Conservation (phyloP, 2,113 vertebrate genomes). For the Pseudorectes ferrugineus region DNA sequence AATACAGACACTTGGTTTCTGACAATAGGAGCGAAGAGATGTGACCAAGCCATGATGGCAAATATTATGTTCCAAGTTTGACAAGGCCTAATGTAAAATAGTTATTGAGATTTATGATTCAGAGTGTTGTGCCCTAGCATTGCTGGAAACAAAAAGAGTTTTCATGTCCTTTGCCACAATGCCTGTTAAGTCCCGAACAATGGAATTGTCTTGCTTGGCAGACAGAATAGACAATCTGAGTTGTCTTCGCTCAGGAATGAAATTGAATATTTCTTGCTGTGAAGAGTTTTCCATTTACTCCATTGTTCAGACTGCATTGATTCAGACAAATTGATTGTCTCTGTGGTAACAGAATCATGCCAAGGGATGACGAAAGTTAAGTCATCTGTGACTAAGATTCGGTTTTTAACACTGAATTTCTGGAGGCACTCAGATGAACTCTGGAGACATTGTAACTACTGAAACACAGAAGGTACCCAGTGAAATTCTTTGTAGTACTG, state of each 20-base stretch:
- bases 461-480: not conserved
- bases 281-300: constrained; percentile 12
- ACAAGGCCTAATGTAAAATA: not conserved
- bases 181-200: not conserved
- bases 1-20: not conserved
- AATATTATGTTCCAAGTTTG: not conserved
- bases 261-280: constrained; percentile 16
- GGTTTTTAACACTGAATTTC: not conserved
- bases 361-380: constrained; percentile 6
- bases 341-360: not conserved
- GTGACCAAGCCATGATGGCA: not conserved
- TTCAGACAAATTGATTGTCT: constrained; percentile 21
- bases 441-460: not conserved
- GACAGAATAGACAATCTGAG: not conserved
- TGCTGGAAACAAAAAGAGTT: not conserved
- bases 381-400: not conserved
- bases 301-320: constrained; percentile 9
- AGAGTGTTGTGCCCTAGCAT: not conserved
- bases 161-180: not conserved
- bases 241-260: not conserved
- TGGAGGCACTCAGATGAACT: not conserved
- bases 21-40: not conserved
- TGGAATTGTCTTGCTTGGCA: constrained; percentile 27
- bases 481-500: not conserved
- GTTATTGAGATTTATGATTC: not conserved